A percentile compares a stretch with the other conserved stretches of the same genome.
Evolutionary conservation across 2,113 vertebrate genomes (phyloP).

Genomic region (Syngnathus floridae): DNA sequence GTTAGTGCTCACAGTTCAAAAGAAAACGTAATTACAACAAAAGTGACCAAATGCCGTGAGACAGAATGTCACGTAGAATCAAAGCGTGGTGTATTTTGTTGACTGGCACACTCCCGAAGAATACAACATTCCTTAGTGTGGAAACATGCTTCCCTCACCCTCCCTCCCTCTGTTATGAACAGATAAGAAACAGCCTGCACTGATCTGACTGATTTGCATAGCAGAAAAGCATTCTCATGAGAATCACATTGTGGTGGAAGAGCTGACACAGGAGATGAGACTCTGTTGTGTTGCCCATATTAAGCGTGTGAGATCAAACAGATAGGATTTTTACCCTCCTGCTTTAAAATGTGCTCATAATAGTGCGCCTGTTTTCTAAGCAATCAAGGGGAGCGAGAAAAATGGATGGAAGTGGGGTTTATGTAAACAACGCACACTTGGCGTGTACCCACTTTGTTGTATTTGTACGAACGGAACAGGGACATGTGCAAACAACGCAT

Average conservation of each 20-base stretch:
- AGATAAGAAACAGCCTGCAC: slow-evolving; percentile 61
- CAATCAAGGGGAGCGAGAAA: slow-evolving; percentile 37
- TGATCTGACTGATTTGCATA: slow-evolving; percentile 61
- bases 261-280: slow-evolving; percentile 67
- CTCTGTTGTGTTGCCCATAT: slow-evolving; percentile 60
- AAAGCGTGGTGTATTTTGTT: too few relatives aligned
- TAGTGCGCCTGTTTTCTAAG: slow-evolving; percentile 41
- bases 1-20: too few relatives aligned
- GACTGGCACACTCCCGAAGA: too few relatives aligned
- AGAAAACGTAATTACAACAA: too few relatives aligned
- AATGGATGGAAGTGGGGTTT: slow-evolving; percentile 33
- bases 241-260: slow-evolving; percentile 55
- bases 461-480: slow-evolving; percentile 27
- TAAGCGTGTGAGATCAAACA: slow-evolving; percentile 58
- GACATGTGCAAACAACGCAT: neutral
- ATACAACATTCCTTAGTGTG: slow-evolving; percentile 15
- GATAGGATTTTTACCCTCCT: slow-evolving; percentile 52
- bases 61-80: too few relatives aligned
- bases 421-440: slow-evolving; percentile 43
- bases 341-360: slow-evolving; percentile 37
- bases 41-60: too few relatives aligned
- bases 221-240: slow-evolving; percentile 62
- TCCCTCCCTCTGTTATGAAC: slow-evolving; percentile 47
- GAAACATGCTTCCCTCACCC: slow-evolving; percentile 36
- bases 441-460: slow-evolving; percentile 10